Conservation (phyloP, 1,140 invertebrate species). For the Apis cerana region DNA sequence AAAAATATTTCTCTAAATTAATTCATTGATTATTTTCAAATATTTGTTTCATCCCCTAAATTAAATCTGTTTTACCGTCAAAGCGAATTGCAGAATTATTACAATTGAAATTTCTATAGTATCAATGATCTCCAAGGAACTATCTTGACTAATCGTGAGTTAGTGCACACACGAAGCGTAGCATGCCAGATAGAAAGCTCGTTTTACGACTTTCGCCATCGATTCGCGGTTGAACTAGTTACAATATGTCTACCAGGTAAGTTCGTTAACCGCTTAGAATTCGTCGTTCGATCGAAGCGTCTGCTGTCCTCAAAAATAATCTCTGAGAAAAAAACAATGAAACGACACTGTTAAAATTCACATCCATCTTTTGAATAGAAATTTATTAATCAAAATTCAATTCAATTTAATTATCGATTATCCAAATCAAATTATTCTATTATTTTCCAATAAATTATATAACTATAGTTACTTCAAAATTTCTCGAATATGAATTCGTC, state of each 20-base stretch:
- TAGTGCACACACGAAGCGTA: not conserved
- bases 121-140: not conserved
- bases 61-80: not conserved
- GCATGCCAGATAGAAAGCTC: slow-evolving; percentile 3
- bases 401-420: not conserved
- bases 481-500: too few species aligned
- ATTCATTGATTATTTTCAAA: not conserved
- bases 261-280: slow-evolving; percentile 34
- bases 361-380: not conserved
- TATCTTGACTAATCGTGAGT: not conserved
- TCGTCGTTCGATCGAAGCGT: slow-evolving; percentile 31
- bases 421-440: not conserved
- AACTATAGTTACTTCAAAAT: not conserved
- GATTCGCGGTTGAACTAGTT: slow-evolving; percentile 36
- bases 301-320: not conserved
- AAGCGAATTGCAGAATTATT: not conserved
- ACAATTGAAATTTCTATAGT: not conserved
- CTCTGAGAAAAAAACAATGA: not conserved
- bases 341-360: not conserved
- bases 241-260: slow-evolving; percentile 23
- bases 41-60: not conserved
- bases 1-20: too few species aligned
- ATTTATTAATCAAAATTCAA: not conserved
- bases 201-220: slow-evolving; percentile 32
- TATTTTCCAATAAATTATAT: not conserved